phyloP scores from a whole-genome alignment of 2,888 invertebrate genomes.

The Epinotia demarniana region DNA sequence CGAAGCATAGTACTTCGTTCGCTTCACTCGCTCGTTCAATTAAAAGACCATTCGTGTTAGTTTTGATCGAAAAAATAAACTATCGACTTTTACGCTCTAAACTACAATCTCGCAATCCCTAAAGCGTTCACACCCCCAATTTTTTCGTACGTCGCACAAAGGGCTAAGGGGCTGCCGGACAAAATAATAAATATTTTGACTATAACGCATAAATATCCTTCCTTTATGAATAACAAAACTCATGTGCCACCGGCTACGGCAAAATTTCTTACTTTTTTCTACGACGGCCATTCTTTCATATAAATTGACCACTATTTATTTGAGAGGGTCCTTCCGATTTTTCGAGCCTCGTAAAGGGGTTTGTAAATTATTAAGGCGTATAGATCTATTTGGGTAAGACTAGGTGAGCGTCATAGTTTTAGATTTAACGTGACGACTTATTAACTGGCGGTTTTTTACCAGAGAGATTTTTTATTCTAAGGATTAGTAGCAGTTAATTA shows the following conservation, averaged over 20 bases:
- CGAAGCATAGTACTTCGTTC: no score
- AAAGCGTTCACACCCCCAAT: conserved; percentile 76
- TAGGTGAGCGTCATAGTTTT: conserved; percentile 21
- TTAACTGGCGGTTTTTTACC: background rate
- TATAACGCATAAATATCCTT: conserved; percentile 83
- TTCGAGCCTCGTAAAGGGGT: conserved; percentile 60
- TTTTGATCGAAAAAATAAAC: background rate
- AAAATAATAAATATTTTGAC: conserved; percentile 85
- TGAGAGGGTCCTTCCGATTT: conserved; percentile 66
- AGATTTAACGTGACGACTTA: conserved; percentile 15
- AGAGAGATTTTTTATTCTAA: background rate
- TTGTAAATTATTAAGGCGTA: conserved; percentile 42
- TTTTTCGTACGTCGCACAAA: conserved; percentile 79
- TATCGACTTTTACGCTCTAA: conserved; percentile 4
- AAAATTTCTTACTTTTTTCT: conserved; percentile 74
- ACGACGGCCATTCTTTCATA: conserved; percentile 77
- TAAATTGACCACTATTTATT: conserved; percentile 80
- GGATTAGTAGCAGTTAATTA: background rate
- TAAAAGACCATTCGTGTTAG: background rate
- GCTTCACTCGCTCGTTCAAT: no score
- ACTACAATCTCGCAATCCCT: conserved; percentile 52
- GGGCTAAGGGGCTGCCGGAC: conserved; percentile 77
- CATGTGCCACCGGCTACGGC: conserved; percentile 71
- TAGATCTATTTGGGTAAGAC: conserved; percentile 16
- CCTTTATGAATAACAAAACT: conserved; percentile 83